phyloP scores from a whole-genome alignment of 2,797 vertebrate genomes.

The Aulostomus chinensis region DNA sequence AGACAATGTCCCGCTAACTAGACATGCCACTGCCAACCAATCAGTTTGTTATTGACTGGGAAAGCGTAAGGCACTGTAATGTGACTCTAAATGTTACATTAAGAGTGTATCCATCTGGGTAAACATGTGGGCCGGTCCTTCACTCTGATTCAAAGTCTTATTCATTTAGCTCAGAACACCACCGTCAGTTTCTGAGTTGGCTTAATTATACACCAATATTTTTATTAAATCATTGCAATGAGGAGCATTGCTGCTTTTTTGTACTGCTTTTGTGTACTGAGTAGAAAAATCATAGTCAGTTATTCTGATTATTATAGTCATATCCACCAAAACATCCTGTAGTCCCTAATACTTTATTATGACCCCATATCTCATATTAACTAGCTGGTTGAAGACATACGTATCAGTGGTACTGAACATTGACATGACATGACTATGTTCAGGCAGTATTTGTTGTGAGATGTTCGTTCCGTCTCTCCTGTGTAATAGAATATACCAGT shows the following conservation, averaged over 20 bases:
- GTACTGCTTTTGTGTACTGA: no score
- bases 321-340: no score
- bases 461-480: conserved; percentile 27
- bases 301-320: no score
- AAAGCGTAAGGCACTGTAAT: conserved; percentile 61
- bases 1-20: conserved; percentile 71
- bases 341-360: no score
- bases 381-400: no score
- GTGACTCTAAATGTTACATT: conserved; percentile 62
- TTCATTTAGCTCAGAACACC: conserved; percentile 35
- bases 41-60: conserved; percentile 70
- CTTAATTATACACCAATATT: conserved; percentile 15
- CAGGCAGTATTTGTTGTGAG: conserved; percentile 19
- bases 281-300: no score
- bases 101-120: conserved; percentile 39
- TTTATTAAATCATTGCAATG: conserved; percentile 13
- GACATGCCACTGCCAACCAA: conserved; percentile 70
- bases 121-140: conserved; percentile 42
- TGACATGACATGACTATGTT: conserved; percentile 24
- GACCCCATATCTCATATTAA: no score
- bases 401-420: no score
- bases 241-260: no score
- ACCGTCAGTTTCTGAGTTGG: conserved; percentile 24
- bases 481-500: conserved; percentile 27
- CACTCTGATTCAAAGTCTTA: conserved; percentile 24